Percentiles rank a stretch among this genome's conserved stretches.
Conservation (phyloP, 2,113 vertebrate genomes). For the Spermophilus dauricus region DNA sequence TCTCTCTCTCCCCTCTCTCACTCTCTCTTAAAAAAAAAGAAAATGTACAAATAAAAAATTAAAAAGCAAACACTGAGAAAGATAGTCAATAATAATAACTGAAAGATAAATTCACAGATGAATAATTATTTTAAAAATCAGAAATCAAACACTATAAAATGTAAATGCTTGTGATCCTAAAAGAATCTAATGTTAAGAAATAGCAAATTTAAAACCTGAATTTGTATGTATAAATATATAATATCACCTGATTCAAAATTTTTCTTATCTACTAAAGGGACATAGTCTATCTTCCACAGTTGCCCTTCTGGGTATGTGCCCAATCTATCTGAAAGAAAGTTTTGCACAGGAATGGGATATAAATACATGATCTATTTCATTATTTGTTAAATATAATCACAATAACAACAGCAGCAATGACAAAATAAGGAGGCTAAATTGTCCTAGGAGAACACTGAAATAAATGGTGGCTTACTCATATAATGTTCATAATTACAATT, state of each 20-base stretch:
- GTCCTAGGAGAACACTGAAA: neutral
- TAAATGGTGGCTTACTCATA: neutral
- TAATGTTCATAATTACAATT: neutral
- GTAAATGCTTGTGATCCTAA: neutral
- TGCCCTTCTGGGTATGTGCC: fast-evolving
- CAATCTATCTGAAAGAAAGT: neutral
- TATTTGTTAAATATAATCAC: neutral
- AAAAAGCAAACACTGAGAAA: neutral
- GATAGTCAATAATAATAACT: neutral
- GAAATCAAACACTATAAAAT: neutral
- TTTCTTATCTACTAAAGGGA: neutral
- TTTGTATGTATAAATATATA: neutral
- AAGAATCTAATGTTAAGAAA: neutral
- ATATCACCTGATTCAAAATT: neutral
- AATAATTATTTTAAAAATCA: neutral
- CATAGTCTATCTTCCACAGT: neutral
- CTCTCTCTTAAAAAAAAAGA: too few relatives aligned
- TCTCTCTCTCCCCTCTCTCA: too few relatives aligned
- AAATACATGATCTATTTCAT: neutral
- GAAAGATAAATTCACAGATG: neutral
- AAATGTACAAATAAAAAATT: neutral
- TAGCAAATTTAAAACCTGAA: neutral
- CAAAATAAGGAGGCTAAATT: neutral
- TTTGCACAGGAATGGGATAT: neutral
- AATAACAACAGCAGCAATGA: neutral